A percentile compares a stretch with the other conserved stretches of the same genome.
Conservation (phyloP, 1,140 invertebrate genomes). For the Temnothorax longispinosus region DNA sequence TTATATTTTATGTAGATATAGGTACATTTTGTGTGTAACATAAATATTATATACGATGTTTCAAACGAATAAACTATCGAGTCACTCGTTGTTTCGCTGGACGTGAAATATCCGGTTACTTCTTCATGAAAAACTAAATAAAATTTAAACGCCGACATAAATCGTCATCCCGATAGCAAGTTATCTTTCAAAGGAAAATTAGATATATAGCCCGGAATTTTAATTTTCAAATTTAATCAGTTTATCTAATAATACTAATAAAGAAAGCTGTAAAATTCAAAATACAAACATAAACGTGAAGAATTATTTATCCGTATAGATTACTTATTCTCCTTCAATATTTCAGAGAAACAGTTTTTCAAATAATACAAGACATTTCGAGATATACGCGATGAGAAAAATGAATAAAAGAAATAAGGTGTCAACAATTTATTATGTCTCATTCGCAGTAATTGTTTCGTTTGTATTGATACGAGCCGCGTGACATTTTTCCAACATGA, state of each 20-base stretch:
- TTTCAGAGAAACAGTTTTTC: background rate
- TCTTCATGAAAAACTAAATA: background rate
- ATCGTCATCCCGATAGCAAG: background rate
- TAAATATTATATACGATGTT: background rate
- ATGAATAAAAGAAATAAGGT: background rate
- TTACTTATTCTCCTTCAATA: background rate
- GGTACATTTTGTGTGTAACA: background rate
- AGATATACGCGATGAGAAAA: background rate
- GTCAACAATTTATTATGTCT: background rate
- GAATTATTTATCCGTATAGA: background rate
- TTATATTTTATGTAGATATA: background rate
- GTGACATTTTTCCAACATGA: background rate
- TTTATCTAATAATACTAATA: background rate
- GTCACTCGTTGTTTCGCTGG: background rate
- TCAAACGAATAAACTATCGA: background rate
- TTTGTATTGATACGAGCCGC: background rate
- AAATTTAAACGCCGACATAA: background rate
- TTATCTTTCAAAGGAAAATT: background rate
- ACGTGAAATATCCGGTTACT: background rate
- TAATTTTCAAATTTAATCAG: background rate
- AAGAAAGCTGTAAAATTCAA: background rate
- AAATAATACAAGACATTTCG: background rate
- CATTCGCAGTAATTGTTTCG: background rate
- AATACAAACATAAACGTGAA: background rate
- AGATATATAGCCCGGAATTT: background rate